Conservation (phyloP, 1,140 invertebrate genomes). For the roundworm (Caenorhabditis elegans) region WBcel235 BX284603.4:2674501-2675000, state of each 20-base stretch:
- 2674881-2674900: no score
- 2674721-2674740: background rate
- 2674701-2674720: constrained; percentile 58
- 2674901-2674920: no score
- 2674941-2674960: no score
- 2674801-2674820: constrained; percentile 51
- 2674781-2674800: constrained; percentile 65
- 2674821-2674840: constrained; percentile 59
- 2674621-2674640: constrained; percentile 62
- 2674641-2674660: constrained; percentile 59
- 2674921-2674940: no score
- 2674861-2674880: no score
- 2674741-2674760: constrained; percentile 43
- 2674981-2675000: constrained; percentile 19
- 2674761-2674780: constrained; percentile 65
- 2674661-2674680: constrained; percentile 66
- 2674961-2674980: no score
- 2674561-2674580: constrained; percentile 60
- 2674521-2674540: constrained; percentile 63
- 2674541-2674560: constrained; percentile 63
- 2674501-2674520: constrained; percentile 62
- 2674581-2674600: constrained; percentile 53
- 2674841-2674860: constrained; percentile 23
- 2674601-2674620: constrained; percentile 52
- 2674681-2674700: constrained; percentile 58